Evolutionary conservation across 92 coral and sea anemone genomes (phyloP).

Genomic region (Chrysogorgia sp.): DNA sequence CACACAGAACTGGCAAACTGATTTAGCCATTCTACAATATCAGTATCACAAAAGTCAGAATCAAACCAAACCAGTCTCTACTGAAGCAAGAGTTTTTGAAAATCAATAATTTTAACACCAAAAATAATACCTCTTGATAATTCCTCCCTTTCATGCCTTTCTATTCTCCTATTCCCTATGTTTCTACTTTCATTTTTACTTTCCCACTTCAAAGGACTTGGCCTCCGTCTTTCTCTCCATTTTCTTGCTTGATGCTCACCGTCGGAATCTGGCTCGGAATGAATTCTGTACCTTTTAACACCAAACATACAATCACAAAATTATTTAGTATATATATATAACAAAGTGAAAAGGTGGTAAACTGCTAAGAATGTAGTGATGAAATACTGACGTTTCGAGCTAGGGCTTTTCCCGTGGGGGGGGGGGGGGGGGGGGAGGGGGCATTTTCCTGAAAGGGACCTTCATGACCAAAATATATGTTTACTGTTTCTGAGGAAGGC

Average conservation of each 20-base stretch:
- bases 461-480: too few relatives aligned
- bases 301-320: not conserved
- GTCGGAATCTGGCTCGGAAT: not conserved
- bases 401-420: too few relatives aligned
- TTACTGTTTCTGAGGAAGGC: too few relatives aligned
- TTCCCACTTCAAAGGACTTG: not conserved
- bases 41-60: not conserved
- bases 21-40: too few relatives aligned
- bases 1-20: too few relatives aligned
- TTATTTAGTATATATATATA: not conserved
- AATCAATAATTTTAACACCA: too few relatives aligned
- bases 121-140: not conserved
- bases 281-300: not conserved
- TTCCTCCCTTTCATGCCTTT: not conserved
- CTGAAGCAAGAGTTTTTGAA: too few relatives aligned
- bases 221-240: not conserved
- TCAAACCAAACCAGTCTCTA: not conserved
- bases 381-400: too few relatives aligned
- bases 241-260: not conserved
- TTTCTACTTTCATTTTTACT: not conserved
- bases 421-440: too few relatives aligned
- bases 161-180: not conserved
- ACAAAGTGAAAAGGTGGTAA: too few relatives aligned
- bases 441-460: too few relatives aligned
- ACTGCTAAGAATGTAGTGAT: too few relatives aligned